These are phyloP conservation scores for Cryptosula pallasiana DNA, from an alignment of 2,888 invertebrate species.

Conservation along the genomic window DNA sequence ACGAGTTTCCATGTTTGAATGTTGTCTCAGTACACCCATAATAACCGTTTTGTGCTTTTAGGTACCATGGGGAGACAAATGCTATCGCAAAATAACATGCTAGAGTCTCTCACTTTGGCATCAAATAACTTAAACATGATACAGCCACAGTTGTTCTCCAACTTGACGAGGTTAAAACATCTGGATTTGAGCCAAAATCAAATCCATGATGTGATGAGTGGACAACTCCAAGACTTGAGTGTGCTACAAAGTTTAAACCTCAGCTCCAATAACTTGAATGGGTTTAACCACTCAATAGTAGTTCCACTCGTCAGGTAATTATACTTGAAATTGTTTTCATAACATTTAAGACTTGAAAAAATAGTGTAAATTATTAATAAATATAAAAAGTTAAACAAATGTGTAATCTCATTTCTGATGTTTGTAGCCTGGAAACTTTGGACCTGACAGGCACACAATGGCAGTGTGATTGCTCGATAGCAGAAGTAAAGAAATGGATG, in stretches of 20 bases:
- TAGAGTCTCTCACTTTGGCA: neutral
- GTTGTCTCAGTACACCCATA: no score
- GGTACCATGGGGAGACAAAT: neutral
- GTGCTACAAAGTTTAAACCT: neutral
- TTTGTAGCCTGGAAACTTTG: conserved; percentile 4
- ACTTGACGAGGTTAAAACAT: neutral
- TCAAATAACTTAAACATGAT: neutral
- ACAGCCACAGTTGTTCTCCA: neutral
- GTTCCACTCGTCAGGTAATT: neutral
- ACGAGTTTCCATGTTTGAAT: no score
- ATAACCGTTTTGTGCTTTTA: no score
- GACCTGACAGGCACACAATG: neutral
- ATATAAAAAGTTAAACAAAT: no score
- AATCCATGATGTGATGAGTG: neutral
- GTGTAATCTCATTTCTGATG: neutral
- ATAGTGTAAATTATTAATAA: no score
- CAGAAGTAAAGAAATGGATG: neutral
- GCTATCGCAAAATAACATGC: neutral
- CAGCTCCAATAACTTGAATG: neutral
- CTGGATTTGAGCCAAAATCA: conserved; percentile 1
- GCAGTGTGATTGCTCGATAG: conserved; percentile 16
- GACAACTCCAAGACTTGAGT: conserved; percentile 6
- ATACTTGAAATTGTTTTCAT: no score
- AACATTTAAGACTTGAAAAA: no score
- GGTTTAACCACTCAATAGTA: conserved; percentile 3